Evolutionary conservation across 2,888 invertebrate genomes (phyloP), one percentile per base, ranked within the genome.

Genomic region (Busseola fusca): DNA sequence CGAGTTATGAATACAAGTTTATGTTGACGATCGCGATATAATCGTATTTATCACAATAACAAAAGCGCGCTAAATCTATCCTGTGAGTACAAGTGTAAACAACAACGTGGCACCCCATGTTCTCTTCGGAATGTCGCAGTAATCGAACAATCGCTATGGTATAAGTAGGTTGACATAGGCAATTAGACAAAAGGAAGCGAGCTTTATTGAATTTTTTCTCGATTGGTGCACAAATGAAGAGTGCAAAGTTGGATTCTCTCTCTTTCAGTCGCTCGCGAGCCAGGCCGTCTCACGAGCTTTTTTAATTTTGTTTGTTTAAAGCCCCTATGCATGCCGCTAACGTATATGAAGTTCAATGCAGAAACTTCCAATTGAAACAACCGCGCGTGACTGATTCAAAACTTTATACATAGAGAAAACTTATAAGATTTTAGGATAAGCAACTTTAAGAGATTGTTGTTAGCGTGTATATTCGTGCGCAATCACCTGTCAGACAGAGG

Each of bases 161-260:
- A 90, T 91, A 91, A 88, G 91, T 93, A 93, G 87, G 89, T 92
- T 91, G 92, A 92, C 91, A 91, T 92, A 93, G 92, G 92, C 93
- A 94, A 95, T 94, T 94, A 94, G 93, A 94, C 91, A 92, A 93
- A 93, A 92, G 93, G 93, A 94, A 92, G 92, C 92, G 90, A 90
- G 91, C 91, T 92, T 94, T 94, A 94, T 94, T 94, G 94, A 94
- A 94, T 94, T 95, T 94, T 93, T 94, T 93, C 93, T 92, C 93
- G 92, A 94, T 93, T 93, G 92, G 92, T 92, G 93, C 93, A 93
- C 92, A 93, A 93, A 91, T 88, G 94, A 93, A 91, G 93, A 94
- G 94, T 89, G 91, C 93, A 91, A 91, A 93, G 89, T 89, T 84
- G 87, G 87, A 86, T 89, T 89, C 91, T 83, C 85, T 94, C 95